A percentile compares a stretch with the other conserved stretches of the same genome.
phyloP scores from a whole-genome alignment of 2,113 vertebrate species.

The Cranoglanis bouderius region DNA sequence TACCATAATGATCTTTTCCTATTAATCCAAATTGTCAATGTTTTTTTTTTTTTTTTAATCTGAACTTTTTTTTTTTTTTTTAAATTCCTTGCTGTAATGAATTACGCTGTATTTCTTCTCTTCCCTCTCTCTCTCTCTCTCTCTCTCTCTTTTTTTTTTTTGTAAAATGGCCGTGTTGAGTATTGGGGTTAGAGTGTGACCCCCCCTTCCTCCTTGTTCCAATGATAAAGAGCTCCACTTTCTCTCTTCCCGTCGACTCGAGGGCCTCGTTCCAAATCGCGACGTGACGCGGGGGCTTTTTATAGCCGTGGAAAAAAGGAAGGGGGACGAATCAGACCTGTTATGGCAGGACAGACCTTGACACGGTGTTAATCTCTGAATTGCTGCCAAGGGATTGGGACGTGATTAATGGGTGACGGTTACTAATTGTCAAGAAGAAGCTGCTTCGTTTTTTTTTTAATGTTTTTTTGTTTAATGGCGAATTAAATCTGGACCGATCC shows the following conservation, averaged over 20 bases:
- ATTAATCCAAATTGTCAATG: no score
- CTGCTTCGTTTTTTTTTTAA: background rate
- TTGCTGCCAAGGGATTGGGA: conserved; percentile 27
- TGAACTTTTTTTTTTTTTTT: no score
- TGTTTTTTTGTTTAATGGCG: background rate
- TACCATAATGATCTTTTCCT: background rate
- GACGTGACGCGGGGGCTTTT: conserved; percentile 44
- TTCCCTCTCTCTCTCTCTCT: no score
- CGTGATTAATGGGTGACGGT: conserved; percentile 38
- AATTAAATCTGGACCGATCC: conserved; percentile 17
- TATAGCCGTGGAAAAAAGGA: conserved; percentile 29
- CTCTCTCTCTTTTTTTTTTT: background rate
- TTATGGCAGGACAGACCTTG: conserved; percentile 49
- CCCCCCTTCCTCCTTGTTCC: conserved; percentile 32
- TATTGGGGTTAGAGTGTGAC: conserved; percentile 33
- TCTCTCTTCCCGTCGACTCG: conserved; percentile 32
- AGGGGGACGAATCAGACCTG: conserved; percentile 23
- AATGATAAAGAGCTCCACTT: conserved; percentile 50
- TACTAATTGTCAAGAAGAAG: conserved; percentile 44
- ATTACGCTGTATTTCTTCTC: background rate
- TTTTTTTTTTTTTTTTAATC: background rate
- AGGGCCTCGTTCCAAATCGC: conserved; percentile 52
- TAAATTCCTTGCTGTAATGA: background rate
- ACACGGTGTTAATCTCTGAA: conserved; percentile 36
- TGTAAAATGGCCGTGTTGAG: conserved; percentile 19